Evolutionary conservation across 2,113 vertebrate genomes (phyloP), one percentile per base, ranked within the genome.

Genomic region (Trematomus loennbergii): DNA sequence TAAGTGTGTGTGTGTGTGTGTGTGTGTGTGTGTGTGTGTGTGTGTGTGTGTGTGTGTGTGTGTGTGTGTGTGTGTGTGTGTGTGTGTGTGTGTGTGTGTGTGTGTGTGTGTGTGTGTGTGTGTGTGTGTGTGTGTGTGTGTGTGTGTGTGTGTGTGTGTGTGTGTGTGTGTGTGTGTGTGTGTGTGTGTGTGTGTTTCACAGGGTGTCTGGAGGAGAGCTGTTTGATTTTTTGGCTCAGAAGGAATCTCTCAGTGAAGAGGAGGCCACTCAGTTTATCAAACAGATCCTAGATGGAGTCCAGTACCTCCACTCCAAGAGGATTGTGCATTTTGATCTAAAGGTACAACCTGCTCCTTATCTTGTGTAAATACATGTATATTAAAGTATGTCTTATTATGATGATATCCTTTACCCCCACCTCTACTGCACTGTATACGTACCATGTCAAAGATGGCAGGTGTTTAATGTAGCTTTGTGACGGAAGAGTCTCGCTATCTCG

Each of bases 291-390:
- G 94, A 97, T 0, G 98, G 98, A 50, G 97, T 99, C 81, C 95
- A 96, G 88, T 97, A 98, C 85, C 96, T 99, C 36, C 98, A 99
- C 84, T 95, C 95, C 71, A 98, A 95, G 91, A 96, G 95, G 87
- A 98, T 99, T 10, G 95, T 95, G 83, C 98, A 99, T 88, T 99
- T 99, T 88, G 98, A 99, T 91, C 94, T 99, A 64, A 99, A 99
- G 97, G 98, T 99, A 93, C 61, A 48, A n/a, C 5, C 25, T 9
- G 10, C 13, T 76, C 52, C 66, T 10, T 69, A 11, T 40, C 9
- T 8, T 9, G 15, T 62, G 22, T 3, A 18, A 55, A 57, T 57
- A 20, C 46, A 29, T 43, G 43, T 68, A 29, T 29, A 4, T 29
- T 4, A 29, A 29, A 29, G 29, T 29, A 57, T 62, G 22, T 67